phyloP scores from a whole-genome alignment of 2,888 invertebrate species.

The Drosophila niveifrons region DNA sequence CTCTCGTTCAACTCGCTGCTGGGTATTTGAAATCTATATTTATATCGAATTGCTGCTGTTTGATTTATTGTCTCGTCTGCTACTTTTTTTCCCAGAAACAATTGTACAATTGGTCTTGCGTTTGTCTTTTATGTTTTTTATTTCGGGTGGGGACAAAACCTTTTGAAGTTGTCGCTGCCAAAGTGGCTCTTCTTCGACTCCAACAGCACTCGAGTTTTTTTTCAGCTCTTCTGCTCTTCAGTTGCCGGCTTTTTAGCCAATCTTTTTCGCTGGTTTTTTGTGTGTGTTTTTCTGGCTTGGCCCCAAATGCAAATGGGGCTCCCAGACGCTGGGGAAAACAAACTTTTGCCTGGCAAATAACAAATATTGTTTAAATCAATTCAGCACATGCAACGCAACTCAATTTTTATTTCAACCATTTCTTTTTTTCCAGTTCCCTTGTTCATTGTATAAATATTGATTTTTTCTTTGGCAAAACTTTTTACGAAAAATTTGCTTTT shows the following conservation, averaged over 20 bases:
- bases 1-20: neutral
- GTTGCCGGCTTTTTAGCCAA: neutral
- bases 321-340: constrained; percentile 11
- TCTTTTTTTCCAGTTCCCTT: constrained; percentile 15
- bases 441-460: constrained; percentile 71
- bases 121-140: constrained; percentile 48
- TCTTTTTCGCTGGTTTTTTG: constrained; percentile 5
- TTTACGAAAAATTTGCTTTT: constrained; percentile 46
- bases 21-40: constrained; percentile 8
- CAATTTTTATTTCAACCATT: constrained; percentile 32
- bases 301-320: constrained; percentile 61
- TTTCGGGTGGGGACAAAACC: constrained; percentile 13
- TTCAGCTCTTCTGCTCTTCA: neutral
- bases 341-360: constrained; percentile 46
- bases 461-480: constrained; percentile 64
- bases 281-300: neutral
- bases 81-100: constrained; percentile 18
- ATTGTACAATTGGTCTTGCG: constrained; percentile 47
- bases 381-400: constrained; percentile 45
- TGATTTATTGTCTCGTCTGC: constrained; percentile 16
- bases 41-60: constrained; percentile 25
- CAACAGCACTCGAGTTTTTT: neutral
- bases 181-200: constrained; percentile 38
- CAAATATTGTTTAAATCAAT: constrained; percentile 72
- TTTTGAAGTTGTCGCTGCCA: constrained; percentile 68